phyloP scores from a whole-genome alignment of 2,797 vertebrate species.

The Knipowitschia caucasica region DNA sequence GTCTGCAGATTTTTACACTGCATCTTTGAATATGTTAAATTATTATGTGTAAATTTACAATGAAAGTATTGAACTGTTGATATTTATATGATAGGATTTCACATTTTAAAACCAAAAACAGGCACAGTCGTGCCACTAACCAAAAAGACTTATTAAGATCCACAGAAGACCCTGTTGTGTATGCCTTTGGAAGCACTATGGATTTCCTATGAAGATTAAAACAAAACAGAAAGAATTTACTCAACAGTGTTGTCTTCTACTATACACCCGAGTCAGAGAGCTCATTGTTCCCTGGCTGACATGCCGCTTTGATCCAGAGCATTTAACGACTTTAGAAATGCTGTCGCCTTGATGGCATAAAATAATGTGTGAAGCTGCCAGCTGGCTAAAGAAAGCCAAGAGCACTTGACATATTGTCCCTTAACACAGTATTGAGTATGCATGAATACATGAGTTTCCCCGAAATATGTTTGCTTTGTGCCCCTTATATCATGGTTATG shows the following conservation, averaged over 20 bases:
- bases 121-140: constrained; percentile 4
- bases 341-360: constrained; percentile 2
- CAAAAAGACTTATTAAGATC: not conserved
- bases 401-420: not conserved
- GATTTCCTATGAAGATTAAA: not conserved
- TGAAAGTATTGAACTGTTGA: not conserved
- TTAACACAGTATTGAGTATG: constrained; percentile 3
- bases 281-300: not conserved
- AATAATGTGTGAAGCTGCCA: not conserved
- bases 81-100: not conserved
- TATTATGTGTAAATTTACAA: not conserved
- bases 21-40: not conserved
- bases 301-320: not conserved
- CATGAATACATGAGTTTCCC: not conserved
- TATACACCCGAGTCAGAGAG: not conserved
- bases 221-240: not conserved
- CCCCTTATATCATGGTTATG: not conserved
- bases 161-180: not conserved
- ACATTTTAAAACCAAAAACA: constrained; percentile 7
- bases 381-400: constrained; percentile 4
- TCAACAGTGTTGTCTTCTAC: not conserved
- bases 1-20: not conserved
- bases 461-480: constrained; percentile 1
- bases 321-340: not conserved
- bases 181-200: not conserved